Percentiles rank a stretch among this genome's conserved stretches.
Conservation (phyloP, 2,888 invertebrate species). For the Odontocolon sp. region DNA sequence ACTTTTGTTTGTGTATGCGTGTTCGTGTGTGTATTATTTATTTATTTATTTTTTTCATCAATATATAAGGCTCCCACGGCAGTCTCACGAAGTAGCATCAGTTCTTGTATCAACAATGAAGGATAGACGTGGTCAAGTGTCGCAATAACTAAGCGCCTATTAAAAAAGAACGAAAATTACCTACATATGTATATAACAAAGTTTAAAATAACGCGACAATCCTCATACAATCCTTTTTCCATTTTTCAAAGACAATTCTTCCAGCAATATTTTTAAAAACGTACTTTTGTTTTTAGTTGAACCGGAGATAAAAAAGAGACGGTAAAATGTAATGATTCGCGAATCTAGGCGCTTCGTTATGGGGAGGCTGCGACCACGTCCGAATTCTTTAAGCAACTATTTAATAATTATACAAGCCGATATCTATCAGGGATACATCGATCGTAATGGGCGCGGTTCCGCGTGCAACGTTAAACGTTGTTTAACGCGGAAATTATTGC, state of each 20-base stretch:
- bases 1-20: slow-evolving; percentile 16
- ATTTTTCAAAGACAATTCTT: no score
- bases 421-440: slow-evolving; percentile 43
- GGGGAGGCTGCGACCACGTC: slow-evolving; percentile 32
- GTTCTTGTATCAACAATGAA: slow-evolving; percentile 70
- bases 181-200: no score
- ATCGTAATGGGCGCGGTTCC: slow-evolving; percentile 16
- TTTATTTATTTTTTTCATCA: slow-evolving; percentile 53
- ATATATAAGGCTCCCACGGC: slow-evolving; percentile 73
- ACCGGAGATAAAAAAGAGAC: no score
- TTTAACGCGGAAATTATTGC: slow-evolving; percentile 32
- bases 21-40: slow-evolving; percentile 30
- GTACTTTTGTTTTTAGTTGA: no score
- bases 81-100: slow-evolving; percentile 75
- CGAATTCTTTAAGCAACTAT: slow-evolving; percentile 54
- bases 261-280: no score
- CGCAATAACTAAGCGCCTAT: neutral
- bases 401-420: slow-evolving; percentile 55
- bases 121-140: slow-evolving; percentile 52
- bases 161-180: no score
- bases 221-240: no score
- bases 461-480: neutral
- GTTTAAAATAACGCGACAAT: neutral
- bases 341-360: neutral
- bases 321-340: no score